Evolutionary conservation across 2,888 invertebrate species (phyloP), one percentile per base, ranked within the genome.

Genomic region (Ochropleura leucogaster): DNA sequence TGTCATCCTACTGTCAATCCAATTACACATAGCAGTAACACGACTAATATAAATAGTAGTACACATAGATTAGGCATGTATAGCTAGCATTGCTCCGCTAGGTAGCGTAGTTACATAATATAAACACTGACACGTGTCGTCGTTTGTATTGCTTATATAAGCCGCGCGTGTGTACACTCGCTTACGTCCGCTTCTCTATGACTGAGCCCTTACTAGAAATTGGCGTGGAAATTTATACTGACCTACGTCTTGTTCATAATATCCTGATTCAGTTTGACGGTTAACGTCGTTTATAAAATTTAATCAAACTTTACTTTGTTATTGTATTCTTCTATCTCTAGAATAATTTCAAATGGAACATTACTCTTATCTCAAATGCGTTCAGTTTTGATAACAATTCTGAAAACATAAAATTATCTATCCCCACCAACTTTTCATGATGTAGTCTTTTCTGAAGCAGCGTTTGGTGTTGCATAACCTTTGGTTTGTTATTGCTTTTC

Each of bases 101-200:
- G 85, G 85, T 87, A 90, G 87, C 87, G 77, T 72, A 85, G 89
- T 93, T 93, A 92, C 90, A 92, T 93, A 93, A 94, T 90, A 92
- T 92, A 93, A 92, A 94, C 92, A 93, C 81, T 84, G 90, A 92
- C 94, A 93, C 92, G 93, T 93, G 93, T 91, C 90, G 83, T 77
- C 82, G 89, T 82, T 87, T 87, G 82, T 87, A 87, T 85, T 79
- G 87, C 85, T 92, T 91, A 90, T 92, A 87, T 90, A 92, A 90
- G 79, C 67, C 47, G 87, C 85, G 89, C 86, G 83, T 90, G 90
- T 91, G 88, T 85, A 87, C 80, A 88, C 84, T 84, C 78, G 83
- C 83, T 80, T 80, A 82, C 83, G 71, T 74, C 68, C 65, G 75
- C 74, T 30, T 77, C 65, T 75, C 67, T 79, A 86, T 85, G 80